These are phyloP conservation scores for Clarias macrocephalus DNA, from an alignment of 2,113 vertebrate genomes.

Conservation along the genomic window DNA sequence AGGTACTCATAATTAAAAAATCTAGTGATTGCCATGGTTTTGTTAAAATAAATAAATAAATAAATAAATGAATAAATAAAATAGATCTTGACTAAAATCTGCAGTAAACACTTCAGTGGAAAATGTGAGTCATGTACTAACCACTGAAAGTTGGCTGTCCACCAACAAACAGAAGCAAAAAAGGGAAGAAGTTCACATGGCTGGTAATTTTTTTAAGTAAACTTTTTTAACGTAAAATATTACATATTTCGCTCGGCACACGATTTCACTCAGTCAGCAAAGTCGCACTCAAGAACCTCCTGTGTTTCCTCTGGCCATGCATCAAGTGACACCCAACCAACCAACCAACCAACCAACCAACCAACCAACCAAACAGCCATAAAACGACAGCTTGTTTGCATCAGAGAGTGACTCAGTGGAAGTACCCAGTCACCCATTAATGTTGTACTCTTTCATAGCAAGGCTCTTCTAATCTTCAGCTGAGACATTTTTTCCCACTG, in stretches of 20 bases:
- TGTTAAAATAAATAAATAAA: background rate
- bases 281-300: background rate
- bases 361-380: background rate
- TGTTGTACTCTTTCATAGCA: background rate
- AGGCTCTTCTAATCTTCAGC: conserved; percentile 2
- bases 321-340: background rate
- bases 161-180: conserved; percentile 23
- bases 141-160: conserved; percentile 12
- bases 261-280: background rate
- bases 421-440: conserved; percentile 23
- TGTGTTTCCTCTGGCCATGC: conserved; percentile 36
- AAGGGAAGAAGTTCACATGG: conserved; percentile 9
- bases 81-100: background rate
- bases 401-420: conserved; percentile 43
- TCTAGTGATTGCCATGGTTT: background rate
- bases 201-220: background rate
- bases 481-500: conserved; percentile 43
- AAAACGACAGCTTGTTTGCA: conserved; percentile 35
- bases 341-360: conserved; percentile 1
- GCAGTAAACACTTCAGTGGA: conserved; percentile 21
- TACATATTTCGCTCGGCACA: background rate
- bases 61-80: background rate
- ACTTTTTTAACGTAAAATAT: background rate
- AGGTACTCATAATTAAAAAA: background rate
- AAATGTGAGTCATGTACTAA: conserved; percentile 43